A percentile compares a stretch with the other conserved stretches of the same genome.
phyloP scores from a whole-genome alignment of 2,113 vertebrate species.

The Gobiocypris rarus region DNA sequence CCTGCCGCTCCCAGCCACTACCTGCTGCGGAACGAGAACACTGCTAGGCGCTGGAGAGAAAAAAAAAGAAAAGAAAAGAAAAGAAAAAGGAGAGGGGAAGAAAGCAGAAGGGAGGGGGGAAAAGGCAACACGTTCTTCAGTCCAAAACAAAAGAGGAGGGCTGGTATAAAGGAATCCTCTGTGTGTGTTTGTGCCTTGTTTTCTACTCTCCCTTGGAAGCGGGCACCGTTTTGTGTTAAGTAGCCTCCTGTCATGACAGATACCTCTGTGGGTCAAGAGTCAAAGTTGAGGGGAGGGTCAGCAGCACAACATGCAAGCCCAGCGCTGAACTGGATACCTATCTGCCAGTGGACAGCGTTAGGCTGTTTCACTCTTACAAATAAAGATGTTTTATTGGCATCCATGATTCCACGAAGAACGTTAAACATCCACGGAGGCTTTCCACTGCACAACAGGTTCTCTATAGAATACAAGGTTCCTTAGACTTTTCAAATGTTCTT shows the following conservation, averaged over 20 bases:
- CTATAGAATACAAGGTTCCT: no score
- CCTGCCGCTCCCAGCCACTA: constrained; percentile 90
- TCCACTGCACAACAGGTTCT: no score
- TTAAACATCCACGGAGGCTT: no score
- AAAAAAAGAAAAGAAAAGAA: constrained; percentile 59
- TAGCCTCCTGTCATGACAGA: constrained; percentile 98
- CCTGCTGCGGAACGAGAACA: constrained; percentile 81
- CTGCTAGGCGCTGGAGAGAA: constrained; percentile 73
- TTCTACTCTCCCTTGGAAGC: constrained; percentile 84
- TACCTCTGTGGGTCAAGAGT: constrained; percentile 90
- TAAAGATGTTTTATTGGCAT: no score
- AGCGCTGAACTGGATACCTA: constrained; percentile 86
- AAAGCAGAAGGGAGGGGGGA: constrained; percentile 40
- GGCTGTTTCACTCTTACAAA: no score
- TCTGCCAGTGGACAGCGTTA: not conserved
- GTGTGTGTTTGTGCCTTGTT: constrained; percentile 42
- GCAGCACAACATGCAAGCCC: constrained; percentile 93
- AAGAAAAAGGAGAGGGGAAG: constrained; percentile 61
- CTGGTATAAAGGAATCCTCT: constrained; percentile 83
- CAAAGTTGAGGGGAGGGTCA: constrained; percentile 99
- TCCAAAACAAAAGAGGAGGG: constrained; percentile 72
- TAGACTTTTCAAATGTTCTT: no score
- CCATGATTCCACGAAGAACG: no score
- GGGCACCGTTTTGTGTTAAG: constrained; percentile 98
- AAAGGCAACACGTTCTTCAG: constrained; percentile 84